Conservation (phyloP, 2,888 invertebrate species). For the Spilosoma lubricipeda region DNA sequence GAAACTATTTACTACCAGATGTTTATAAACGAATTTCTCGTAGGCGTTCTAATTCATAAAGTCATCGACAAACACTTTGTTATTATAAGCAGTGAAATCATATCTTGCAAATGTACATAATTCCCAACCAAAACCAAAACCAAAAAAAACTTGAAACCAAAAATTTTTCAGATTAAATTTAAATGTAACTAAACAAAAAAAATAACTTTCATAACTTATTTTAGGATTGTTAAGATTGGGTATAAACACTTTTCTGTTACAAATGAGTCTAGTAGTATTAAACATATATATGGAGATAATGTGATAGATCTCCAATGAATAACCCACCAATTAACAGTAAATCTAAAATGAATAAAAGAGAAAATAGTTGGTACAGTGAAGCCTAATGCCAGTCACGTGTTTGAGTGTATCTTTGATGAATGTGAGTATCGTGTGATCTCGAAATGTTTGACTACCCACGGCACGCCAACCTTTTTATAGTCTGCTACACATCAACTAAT, state of each 20-base stretch:
- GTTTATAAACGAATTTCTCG: not conserved
- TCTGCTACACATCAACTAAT: conserved; percentile 11
- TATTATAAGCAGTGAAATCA: not conserved
- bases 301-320: not conserved
- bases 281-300: too few relatives aligned
- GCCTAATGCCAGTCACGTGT: conserved; percentile 13
- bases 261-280: not conserved
- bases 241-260: not conserved
- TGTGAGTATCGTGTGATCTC: conserved; percentile 17
- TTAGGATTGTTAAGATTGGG: too few relatives aligned
- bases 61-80: not conserved
- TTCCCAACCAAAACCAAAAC: too few relatives aligned
- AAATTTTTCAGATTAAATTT: too few relatives aligned
- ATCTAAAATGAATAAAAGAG: not conserved
- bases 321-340: not conserved
- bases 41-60: not conserved
- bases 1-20: conserved; percentile 1
- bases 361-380: not conserved
- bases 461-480: conserved; percentile 11
- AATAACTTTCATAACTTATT: too few relatives aligned
- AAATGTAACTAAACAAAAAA: too few relatives aligned
- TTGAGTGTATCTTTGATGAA: conserved; percentile 24
- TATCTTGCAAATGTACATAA: too few relatives aligned
- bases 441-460: conserved; percentile 26
- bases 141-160: too few relatives aligned